phyloP scores from a whole-genome alignment of 2,888 invertebrate genomes.

The Clunio marinus region DNA sequence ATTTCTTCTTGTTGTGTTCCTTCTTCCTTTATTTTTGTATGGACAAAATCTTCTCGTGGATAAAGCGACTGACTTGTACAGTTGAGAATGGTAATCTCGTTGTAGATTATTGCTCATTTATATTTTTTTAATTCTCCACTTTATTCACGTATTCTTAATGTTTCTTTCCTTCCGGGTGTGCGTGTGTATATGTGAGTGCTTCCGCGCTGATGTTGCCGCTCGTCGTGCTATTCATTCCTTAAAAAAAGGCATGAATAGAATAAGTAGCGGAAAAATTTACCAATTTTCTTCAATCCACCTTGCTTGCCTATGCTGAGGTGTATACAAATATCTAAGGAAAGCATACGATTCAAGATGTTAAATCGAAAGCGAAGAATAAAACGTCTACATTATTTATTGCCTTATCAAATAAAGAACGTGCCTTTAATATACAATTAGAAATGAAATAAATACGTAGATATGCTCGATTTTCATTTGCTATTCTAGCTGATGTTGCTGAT shows the following conservation, averaged over 20 bases:
- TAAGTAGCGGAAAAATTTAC: not conserved
- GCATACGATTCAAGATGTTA: not conserved
- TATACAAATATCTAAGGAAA: not conserved
- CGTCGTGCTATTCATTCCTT: not conserved
- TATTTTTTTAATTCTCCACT: constrained; percentile 14
- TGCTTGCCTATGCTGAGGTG: too few species aligned
- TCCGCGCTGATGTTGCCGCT: not conserved
- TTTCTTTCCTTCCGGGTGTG: not conserved
- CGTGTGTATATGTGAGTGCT: not conserved
- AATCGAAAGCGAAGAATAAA: constrained; percentile 9
- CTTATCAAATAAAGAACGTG: constrained; percentile 38
- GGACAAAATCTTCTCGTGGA: too few species aligned
- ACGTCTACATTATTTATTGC: constrained; percentile 36
- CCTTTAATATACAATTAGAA: constrained; percentile 34
- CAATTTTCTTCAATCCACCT: not conserved
- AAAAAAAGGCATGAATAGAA: not conserved
- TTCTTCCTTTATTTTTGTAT: too few species aligned
- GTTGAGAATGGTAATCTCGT: not conserved
- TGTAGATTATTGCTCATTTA: constrained; percentile 18
- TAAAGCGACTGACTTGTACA: too few species aligned
- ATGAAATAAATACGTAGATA: constrained; percentile 19
- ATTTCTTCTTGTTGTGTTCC: not conserved
- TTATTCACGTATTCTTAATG: constrained; percentile 12
- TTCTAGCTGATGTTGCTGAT: too few species aligned
- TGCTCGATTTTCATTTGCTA: too few species aligned